A percentile compares a stretch with the other conserved stretches of the same genome.
These are phyloP conservation scores for Nymphalis c-album DNA, from an alignment of 2,888 invertebrate genomes.

Conservation along the genomic window DNA sequence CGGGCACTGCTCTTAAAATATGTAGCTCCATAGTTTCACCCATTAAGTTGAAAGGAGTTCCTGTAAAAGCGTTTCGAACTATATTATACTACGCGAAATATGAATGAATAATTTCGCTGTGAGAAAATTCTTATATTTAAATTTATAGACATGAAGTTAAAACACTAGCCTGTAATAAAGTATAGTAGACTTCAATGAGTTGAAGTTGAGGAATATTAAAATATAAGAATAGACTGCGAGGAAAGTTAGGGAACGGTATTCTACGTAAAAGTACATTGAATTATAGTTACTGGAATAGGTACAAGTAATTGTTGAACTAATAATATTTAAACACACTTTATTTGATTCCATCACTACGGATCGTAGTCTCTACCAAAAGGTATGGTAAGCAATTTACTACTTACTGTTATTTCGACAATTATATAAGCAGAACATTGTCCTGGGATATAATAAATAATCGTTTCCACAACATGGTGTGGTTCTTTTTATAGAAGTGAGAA, in stretches of 20 bases:
- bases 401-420: no score
- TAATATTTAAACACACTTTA: background rate
- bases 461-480: no score
- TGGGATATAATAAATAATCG: no score
- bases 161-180: conserved; percentile 33
- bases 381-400: no score
- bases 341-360: no score
- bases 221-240: conserved; percentile 63
- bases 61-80: conserved; percentile 6
- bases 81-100: conserved; percentile 10
- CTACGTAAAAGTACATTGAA: conserved; percentile 35
- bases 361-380: no score
- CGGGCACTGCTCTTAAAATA: conserved; percentile 4
- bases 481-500: no score
- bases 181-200: conserved; percentile 60
- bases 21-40: background rate
- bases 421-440: no score
- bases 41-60: background rate
- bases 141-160: conserved; percentile 32
- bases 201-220: conserved; percentile 68
- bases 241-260: conserved; percentile 59
- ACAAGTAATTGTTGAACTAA: background rate
- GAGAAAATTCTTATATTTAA: conserved; percentile 27
- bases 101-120: conserved; percentile 16
- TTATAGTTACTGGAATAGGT: conserved; percentile 22